phyloP scores from a whole-genome alignment of 2,797 vertebrate species.

The Malacoctenus gilli region DNA sequence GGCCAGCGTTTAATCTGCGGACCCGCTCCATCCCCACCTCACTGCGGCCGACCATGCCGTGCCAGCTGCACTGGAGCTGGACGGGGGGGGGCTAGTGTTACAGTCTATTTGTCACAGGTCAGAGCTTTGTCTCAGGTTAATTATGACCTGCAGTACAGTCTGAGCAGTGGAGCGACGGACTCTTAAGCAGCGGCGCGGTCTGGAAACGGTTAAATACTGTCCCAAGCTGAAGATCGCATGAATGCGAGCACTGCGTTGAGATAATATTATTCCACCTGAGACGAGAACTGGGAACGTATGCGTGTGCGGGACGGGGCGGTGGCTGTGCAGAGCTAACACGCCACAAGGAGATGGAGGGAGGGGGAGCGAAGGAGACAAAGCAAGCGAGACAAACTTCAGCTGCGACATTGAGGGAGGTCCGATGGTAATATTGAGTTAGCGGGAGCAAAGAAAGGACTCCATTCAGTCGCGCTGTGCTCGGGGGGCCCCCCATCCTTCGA shows the following conservation, averaged over 20 bases:
- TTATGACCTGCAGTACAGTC: slow-evolving; percentile 71
- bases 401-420: slow-evolving; percentile 38
- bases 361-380: slow-evolving; percentile 16
- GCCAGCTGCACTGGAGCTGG: slow-evolving; percentile 11
- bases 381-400: slow-evolving; percentile 5
- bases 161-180: slow-evolving; percentile 40
- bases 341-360: slow-evolving; percentile 2
- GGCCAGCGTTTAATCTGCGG: slow-evolving; percentile 46
- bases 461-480: slow-evolving; percentile 39
- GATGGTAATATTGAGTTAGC: slow-evolving; percentile 21
- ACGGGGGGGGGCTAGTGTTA: slow-evolving; percentile 59
- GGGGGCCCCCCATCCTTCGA: slow-evolving; percentile 32
- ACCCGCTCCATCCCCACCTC: slow-evolving; percentile 39
- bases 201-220: slow-evolving; percentile 67
- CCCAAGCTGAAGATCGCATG: slow-evolving; percentile 51
- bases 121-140: slow-evolving; percentile 74
- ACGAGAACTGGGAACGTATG: slow-evolving; percentile 37
- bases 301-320: slow-evolving; percentile 3
- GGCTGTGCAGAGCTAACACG: slow-evolving; percentile 11
- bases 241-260: slow-evolving; percentile 44
- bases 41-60: slow-evolving; percentile 17
- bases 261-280: slow-evolving; percentile 69
- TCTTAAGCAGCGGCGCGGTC: slow-evolving; percentile 48
- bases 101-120: slow-evolving; percentile 80
- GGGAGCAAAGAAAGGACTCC: slow-evolving; percentile 43